phyloP scores from a whole-genome alignment of 2,797 vertebrate species.

The Tangara arthus region DNA sequence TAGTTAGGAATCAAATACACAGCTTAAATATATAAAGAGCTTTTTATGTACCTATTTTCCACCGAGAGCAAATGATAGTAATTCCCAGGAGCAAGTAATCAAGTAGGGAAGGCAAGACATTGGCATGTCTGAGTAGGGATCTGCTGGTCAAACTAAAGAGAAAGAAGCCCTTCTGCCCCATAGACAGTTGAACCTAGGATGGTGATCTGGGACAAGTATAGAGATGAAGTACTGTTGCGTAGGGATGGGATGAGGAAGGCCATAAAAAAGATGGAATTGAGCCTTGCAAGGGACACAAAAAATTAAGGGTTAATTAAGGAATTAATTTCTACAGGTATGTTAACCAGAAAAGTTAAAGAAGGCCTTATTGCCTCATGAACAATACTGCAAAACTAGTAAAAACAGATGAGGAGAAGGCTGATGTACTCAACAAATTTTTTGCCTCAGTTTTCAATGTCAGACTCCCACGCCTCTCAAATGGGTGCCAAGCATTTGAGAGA shows the following conservation, averaged over 20 bases:
- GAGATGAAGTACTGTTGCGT: not conserved
- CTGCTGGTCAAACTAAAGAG: not conserved
- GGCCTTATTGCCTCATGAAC: not conserved
- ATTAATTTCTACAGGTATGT: not conserved
- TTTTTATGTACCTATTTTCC: not conserved
- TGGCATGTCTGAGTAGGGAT: not conserved
- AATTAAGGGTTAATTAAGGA: not conserved
- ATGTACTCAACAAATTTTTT: not conserved
- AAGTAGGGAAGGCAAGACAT: not conserved
- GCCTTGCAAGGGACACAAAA: not conserved
- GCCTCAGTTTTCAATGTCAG: not conserved
- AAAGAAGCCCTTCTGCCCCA: not conserved
- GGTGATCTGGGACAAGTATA: not conserved
- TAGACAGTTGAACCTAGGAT: not conserved
- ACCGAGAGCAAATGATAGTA: not conserved
- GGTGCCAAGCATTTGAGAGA: not conserved
- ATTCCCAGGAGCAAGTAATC: not conserved
- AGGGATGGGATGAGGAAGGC: not conserved
- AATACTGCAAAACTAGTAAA: not conserved
- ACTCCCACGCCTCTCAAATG: not conserved
- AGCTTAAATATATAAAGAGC: not conserved
- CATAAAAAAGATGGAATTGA: not conserved
- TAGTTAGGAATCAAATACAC: not conserved
- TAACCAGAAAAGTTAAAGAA: not conserved
- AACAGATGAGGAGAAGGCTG: not conserved